Conservation (phyloP, 1,140 invertebrate genomes). For the Stegodyphus dumicola region DNA sequence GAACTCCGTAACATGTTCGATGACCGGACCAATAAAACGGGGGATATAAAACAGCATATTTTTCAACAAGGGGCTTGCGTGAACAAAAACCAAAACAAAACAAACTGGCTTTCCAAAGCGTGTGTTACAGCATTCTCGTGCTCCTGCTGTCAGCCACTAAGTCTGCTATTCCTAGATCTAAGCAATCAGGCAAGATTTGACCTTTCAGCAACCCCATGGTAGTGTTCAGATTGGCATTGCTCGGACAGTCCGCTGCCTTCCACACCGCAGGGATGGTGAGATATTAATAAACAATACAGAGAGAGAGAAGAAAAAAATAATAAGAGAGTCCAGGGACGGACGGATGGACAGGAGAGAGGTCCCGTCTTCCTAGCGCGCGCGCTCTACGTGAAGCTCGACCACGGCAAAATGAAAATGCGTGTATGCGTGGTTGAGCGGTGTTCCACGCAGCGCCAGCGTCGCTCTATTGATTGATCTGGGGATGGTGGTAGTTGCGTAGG, state of each 20-base stretch:
- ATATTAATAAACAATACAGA: neutral
- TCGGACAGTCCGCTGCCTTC: neutral
- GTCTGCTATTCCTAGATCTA: neutral
- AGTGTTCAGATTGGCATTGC: neutral
- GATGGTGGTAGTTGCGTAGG: conserved; percentile 3
- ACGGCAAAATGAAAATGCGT: conserved; percentile 17
- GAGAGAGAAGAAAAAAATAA: neutral
- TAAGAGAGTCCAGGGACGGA: neutral
- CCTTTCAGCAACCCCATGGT: neutral
- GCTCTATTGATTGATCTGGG: conserved; percentile 30
- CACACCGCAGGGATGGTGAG: neutral
- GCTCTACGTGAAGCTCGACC: neutral
- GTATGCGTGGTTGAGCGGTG: neutral
- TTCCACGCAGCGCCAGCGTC: conserved; percentile 7
- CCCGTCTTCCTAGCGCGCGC: conserved; percentile 4
- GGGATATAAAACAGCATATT: neutral
- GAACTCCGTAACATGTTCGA: neutral
- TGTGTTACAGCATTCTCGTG: neutral
- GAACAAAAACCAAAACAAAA: neutral
- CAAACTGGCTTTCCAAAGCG: neutral
- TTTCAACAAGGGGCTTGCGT: neutral
- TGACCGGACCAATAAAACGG: neutral
- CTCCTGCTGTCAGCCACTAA: neutral
- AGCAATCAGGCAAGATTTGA: neutral
- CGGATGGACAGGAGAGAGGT: neutral